Percentiles rank a stretch among this genome's conserved stretches.
Conservation (phyloP, 2,888 invertebrate species). For the Julus scandinavius region DNA sequence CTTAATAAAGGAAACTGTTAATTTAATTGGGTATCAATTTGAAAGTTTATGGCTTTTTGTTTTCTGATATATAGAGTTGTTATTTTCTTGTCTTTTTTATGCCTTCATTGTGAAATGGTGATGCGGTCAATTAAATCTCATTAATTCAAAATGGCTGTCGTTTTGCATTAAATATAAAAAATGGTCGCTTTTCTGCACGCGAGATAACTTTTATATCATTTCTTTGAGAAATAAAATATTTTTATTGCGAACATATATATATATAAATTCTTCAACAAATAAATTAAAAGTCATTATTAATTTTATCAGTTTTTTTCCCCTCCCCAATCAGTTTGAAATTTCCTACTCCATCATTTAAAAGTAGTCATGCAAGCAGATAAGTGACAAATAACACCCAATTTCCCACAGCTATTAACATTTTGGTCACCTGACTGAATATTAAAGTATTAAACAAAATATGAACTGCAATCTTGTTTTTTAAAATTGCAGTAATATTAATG, state of each 20-base stretch:
- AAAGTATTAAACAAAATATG: background rate
- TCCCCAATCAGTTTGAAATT: slow-evolving; percentile 15
- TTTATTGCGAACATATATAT: background rate
- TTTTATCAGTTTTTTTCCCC: background rate
- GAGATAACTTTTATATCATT: slow-evolving; percentile 27
- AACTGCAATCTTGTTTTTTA: background rate
- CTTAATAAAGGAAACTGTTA: slow-evolving; percentile 13
- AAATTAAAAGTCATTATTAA: slow-evolving; percentile 41
- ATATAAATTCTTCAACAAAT: slow-evolving; percentile 22
- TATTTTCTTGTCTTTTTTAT: background rate
- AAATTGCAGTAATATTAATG: background rate
- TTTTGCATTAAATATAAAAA: slow-evolving; percentile 46
- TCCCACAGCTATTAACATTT: slow-evolving; percentile 38
- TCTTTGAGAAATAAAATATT: slow-evolving; percentile 28
- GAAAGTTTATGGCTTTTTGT: background rate
- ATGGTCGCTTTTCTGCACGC: background rate
- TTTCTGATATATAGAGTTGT: background rate
- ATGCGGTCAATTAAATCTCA: slow-evolving; percentile 45
- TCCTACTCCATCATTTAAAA: slow-evolving; percentile 43
- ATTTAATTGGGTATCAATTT: slow-evolving; percentile 39
- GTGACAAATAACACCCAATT: slow-evolving; percentile 45
- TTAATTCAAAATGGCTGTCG: slow-evolving; percentile 30
- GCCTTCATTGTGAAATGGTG: background rate
- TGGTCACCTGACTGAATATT: slow-evolving; percentile 35
- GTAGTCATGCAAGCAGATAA: slow-evolving; percentile 43